phyloP scores from a whole-genome alignment of 2,888 invertebrate species.

The Argynnis bischoffii region DNA sequence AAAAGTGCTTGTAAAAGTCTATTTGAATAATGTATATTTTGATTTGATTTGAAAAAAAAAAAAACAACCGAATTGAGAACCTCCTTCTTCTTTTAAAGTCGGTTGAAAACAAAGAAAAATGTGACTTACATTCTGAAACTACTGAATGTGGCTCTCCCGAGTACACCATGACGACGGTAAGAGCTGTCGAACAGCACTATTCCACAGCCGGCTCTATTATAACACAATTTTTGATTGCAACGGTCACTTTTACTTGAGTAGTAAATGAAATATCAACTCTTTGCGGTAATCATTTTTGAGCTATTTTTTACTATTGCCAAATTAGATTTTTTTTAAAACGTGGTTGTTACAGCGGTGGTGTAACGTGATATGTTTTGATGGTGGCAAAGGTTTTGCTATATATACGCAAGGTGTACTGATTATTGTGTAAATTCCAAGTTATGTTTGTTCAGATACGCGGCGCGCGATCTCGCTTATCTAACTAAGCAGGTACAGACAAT shows the following conservation, averaged over 20 bases:
- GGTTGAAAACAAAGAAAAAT: neutral
- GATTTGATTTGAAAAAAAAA: no score
- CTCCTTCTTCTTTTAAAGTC: no score
- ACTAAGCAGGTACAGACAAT: neutral
- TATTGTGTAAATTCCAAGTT: constrained; percentile 34
- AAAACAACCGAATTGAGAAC: no score
- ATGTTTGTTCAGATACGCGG: constrained; percentile 25
- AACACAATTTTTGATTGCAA: neutral
- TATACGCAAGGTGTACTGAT: constrained; percentile 17
- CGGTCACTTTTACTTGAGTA: neutral
- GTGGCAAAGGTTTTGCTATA: constrained; percentile 13
- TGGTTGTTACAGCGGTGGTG: neutral
- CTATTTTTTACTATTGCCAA: neutral
- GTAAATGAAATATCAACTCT: neutral
- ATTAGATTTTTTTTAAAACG: neutral
- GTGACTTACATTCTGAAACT: constrained; percentile 19
- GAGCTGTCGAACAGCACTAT: neutral
- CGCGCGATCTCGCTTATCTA: constrained; percentile 19
- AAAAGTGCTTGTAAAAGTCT: no score
- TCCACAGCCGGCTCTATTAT: neutral
- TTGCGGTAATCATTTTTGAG: neutral
- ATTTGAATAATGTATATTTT: no score
- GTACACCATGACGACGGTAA: constrained; percentile 2
- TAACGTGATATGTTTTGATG: constrained; percentile 6
- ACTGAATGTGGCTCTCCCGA: constrained; percentile 21